Conservation (phyloP, 2,888 invertebrate species). For the Drosophila formosana region DNA sequence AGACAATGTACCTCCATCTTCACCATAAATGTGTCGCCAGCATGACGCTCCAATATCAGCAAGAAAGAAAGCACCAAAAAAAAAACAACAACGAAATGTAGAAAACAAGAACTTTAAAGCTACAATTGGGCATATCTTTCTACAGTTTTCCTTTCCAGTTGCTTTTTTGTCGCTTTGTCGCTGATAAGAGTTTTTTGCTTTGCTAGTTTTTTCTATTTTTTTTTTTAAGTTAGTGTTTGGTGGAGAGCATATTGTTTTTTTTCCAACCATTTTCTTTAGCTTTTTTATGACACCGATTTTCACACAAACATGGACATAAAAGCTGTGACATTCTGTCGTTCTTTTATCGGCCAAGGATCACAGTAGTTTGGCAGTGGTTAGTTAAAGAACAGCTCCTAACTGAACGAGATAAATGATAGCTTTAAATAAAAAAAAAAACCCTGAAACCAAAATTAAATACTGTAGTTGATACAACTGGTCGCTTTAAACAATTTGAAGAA, state of each 20-base stretch:
- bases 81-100: conserved; percentile 7
- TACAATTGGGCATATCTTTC: conserved; percentile 55
- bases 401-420: conserved; percentile 1
- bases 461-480: background rate
- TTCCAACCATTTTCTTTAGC: conserved; percentile 25
- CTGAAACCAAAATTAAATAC: background rate
- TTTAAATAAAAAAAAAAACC: background rate
- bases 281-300: conserved; percentile 66
- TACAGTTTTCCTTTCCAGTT: conserved; percentile 39
- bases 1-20: conserved; percentile 48
- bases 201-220: conserved; percentile 67
- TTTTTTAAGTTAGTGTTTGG: conserved; percentile 51
- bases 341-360: conserved; percentile 48
- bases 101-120: conserved; percentile 62
- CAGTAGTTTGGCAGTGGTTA: conserved; percentile 26
- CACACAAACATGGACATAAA: conserved; percentile 74
- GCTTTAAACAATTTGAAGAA: background rate
- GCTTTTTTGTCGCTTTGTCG: conserved; percentile 65
- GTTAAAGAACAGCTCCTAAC: conserved; percentile 21
- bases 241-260: conserved; percentile 65
- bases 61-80: conserved; percentile 14
- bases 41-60: conserved; percentile 60
- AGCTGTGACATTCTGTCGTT: conserved; percentile 59
- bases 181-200: conserved; percentile 78
- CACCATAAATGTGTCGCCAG: conserved; percentile 65